These are phyloP conservation scores for Drosophila littoralis DNA, from an alignment of 1,140 invertebrate species.

Conservation along the genomic window DNA sequence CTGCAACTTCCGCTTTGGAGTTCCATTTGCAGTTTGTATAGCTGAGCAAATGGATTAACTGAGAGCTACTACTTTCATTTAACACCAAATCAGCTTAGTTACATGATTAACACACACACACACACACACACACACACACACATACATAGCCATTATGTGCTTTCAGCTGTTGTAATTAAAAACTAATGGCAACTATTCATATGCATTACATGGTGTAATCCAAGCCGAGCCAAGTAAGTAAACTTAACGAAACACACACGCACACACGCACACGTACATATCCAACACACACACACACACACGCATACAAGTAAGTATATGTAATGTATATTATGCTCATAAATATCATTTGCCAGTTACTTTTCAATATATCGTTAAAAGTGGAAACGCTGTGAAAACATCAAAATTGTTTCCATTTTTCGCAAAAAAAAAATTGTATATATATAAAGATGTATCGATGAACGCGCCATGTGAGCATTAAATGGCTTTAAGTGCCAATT, in stretches of 20 bases:
- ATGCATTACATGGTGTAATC: constrained; percentile 34
- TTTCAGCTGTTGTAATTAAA: constrained; percentile 41
- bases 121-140: constrained; percentile 6
- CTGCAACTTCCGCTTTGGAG: constrained; percentile 28
- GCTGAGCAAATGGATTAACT: constrained; percentile 38
- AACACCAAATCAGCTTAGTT: constrained; percentile 51
- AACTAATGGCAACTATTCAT: constrained; percentile 46
- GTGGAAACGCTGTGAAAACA: constrained; percentile 68
- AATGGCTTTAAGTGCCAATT: constrained; percentile 79
- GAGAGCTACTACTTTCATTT: constrained; percentile 28
- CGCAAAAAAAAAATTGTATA: constrained; percentile 17
- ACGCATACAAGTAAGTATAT: constrained; percentile 47
- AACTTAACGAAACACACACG: not conserved
- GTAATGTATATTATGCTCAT: constrained; percentile 20
- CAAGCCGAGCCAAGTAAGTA: constrained; percentile 33
- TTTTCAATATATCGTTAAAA: constrained; percentile 61
- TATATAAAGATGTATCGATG: constrained; percentile 25
- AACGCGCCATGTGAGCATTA: constrained; percentile 58
- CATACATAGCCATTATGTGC: not conserved
- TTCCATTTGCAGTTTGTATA: constrained; percentile 38
- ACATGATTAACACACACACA: constrained; percentile 34
- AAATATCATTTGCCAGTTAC: constrained; percentile 64
- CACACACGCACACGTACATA: constrained; percentile 1
- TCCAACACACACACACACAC: no score
- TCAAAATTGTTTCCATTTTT: constrained; percentile 68